Evolutionary conservation across 2,888 invertebrate species (phyloP).

Genomic region (Tortricodes alternella): DNA sequence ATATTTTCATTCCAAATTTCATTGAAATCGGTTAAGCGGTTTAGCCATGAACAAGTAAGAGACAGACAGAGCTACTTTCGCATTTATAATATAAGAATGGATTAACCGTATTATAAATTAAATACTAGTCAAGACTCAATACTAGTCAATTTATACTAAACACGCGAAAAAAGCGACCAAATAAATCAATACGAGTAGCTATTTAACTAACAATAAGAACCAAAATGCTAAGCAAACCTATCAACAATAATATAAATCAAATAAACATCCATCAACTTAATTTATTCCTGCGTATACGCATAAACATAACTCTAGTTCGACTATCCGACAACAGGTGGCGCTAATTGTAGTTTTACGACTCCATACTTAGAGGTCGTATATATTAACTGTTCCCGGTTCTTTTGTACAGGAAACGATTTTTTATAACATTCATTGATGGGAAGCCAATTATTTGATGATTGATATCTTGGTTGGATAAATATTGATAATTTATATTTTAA

Average conservation of each 20-base stretch:
- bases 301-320: conserved; percentile 35
- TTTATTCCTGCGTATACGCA: conserved; percentile 3
- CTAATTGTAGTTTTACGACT: conserved; percentile 61
- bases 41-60: too few species aligned
- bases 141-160: too few species aligned
- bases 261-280: neutral
- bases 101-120: too few species aligned
- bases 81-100: too few species aligned
- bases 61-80: too few species aligned
- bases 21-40: too few species aligned
- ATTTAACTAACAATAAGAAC: too few species aligned
- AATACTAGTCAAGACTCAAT: too few species aligned
- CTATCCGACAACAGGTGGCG: conserved; percentile 61
- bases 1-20: too few species aligned
- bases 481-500: neutral
- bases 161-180: too few species aligned
- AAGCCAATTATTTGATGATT: conserved; percentile 7
- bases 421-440: conserved; percentile 16
- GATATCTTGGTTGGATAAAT: neutral
- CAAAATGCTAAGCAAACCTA: too few species aligned
- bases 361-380: conserved; percentile 55
- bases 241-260: neutral
- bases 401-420: conserved; percentile 34
- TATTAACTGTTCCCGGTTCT: conserved; percentile 49
- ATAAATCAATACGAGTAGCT: too few species aligned